Evolutionary conservation across 2,797 vertebrate genomes (phyloP).

Genomic region (Eurystomus glaucurus): DNA sequence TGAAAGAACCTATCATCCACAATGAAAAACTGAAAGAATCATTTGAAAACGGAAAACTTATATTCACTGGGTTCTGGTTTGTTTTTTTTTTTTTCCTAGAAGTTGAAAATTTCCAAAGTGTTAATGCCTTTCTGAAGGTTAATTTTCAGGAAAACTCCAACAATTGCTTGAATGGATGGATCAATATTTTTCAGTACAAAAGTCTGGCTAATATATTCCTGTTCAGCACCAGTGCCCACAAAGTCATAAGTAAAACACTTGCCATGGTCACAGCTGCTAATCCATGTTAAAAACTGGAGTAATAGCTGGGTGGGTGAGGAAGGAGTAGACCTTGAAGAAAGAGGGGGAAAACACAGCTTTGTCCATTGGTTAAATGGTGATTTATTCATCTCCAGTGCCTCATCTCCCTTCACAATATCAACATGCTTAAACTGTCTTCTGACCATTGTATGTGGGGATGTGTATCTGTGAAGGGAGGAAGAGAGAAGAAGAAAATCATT

Average conservation of each 20-base stretch:
- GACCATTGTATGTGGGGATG: neutral
- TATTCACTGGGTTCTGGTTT: neutral
- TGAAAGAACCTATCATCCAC: neutral
- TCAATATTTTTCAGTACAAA: neutral
- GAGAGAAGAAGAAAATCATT: neutral
- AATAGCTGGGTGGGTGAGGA: neutral
- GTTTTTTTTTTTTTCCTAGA: neutral
- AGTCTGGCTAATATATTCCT: neutral
- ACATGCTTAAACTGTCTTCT: neutral
- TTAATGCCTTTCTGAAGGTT: neutral
- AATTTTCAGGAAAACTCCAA: neutral
- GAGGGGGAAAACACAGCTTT: neutral
- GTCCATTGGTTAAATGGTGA: neutral
- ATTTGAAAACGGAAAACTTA: neutral
- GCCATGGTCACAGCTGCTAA: neutral
- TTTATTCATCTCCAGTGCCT: neutral
- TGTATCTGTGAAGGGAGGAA: neutral
- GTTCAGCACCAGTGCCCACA: neutral
- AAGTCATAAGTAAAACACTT: neutral
- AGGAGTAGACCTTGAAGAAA: neutral
- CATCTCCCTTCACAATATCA: neutral
- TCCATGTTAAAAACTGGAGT: neutral
- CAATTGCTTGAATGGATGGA: neutral
- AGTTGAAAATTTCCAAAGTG: neutral
- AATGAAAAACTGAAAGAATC: neutral